Percentiles rank a stretch among this genome's conserved stretches.
phyloP scores from a whole-genome alignment of 2,888 invertebrate genomes.

The Pseudococcus longispinus region DNA sequence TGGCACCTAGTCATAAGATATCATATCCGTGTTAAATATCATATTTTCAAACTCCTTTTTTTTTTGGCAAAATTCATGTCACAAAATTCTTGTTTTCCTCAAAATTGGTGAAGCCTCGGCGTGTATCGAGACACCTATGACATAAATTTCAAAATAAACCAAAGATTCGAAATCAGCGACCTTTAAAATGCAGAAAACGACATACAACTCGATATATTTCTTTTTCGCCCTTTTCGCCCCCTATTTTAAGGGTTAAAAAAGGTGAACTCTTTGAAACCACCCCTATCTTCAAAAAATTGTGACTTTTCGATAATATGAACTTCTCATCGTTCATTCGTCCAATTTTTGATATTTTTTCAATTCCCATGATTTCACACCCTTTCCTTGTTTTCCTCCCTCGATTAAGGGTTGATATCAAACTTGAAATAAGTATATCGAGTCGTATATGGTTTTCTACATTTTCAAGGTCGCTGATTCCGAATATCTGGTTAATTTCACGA shows the following conservation, averaged over 20 bases:
- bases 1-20: too few relatives aligned
- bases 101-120: background rate
- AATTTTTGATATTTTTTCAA: background rate
- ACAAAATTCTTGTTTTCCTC: background rate
- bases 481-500: background rate
- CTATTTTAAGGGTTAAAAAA: background rate
- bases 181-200: background rate
- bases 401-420: background rate
- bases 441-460: background rate
- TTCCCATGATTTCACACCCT: background rate
- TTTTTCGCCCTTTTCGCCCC: background rate
- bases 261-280: background rate
- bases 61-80: background rate
- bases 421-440: background rate
- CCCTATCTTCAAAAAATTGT: background rate
- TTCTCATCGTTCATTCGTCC: background rate
- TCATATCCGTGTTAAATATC: too few relatives aligned
- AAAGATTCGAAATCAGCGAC: background rate
- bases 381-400: background rate
- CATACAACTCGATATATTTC: conserved; percentile 12
- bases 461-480: conserved; percentile 4
- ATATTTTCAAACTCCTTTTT: too few relatives aligned
- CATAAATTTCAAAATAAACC: background rate
- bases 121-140: background rate
- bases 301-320: background rate